A percentile compares a stretch with the other conserved stretches of the same genome.
phyloP scores from a whole-genome alignment of 1,140 invertebrate species.

The Bombus sibiricus region DNA sequence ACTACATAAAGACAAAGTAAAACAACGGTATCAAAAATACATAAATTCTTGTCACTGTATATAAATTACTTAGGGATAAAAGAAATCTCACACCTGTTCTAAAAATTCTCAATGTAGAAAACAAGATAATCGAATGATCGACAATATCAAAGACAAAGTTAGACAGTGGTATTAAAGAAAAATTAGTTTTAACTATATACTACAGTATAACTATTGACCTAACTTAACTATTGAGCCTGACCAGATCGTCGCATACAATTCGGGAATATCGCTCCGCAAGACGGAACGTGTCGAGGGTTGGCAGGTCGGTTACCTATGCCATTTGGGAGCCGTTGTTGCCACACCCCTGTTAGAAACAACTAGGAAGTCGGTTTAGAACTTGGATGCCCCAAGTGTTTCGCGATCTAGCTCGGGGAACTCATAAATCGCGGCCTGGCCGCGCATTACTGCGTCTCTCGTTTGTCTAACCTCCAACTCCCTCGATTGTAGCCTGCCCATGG shows the following conservation, averaged over 20 bases:
- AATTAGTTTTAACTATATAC: too few species aligned
- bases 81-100: too few species aligned
- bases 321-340: conserved; percentile 61
- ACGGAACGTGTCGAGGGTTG: conserved; percentile 13
- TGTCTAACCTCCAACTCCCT: neutral
- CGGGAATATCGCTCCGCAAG: neutral
- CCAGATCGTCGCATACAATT: neutral
- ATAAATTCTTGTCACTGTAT: too few species aligned
- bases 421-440: conserved; percentile 36
- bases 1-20: too few species aligned
- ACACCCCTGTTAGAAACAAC: conserved; percentile 26
- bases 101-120: neutral
- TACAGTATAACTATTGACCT: neutral
- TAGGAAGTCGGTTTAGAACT: conserved; percentile 64
- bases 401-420: conserved; percentile 48
- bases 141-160: neutral
- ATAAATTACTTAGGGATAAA: too few species aligned
- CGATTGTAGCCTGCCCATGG: neutral
- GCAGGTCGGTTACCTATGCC: conserved; percentile 47
- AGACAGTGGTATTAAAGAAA: too few species aligned
- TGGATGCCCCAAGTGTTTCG: conserved; percentile 59
- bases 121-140: too few species aligned
- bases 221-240: neutral
- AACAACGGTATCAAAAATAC: too few species aligned
- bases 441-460: conserved; percentile 42